phyloP scores from a whole-genome alignment of 2,888 invertebrate genomes.

The Gandaritis pyraliata region DNA sequence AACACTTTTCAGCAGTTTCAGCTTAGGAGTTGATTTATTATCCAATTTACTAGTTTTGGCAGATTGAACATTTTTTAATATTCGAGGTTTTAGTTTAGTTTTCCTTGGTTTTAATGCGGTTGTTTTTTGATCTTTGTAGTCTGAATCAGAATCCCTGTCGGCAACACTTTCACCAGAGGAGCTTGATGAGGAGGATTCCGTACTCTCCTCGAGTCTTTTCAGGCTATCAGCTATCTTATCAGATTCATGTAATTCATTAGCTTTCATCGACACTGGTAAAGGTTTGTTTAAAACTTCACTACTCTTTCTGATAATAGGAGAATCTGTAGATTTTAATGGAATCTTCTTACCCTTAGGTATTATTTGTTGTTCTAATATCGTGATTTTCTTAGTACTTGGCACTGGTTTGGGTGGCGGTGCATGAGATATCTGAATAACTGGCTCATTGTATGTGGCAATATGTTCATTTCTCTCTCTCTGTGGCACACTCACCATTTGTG shows the following conservation, averaged over 20 bases:
- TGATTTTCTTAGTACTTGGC: conserved; percentile 76
- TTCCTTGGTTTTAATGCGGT: conserved; percentile 62
- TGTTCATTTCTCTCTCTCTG: conserved; percentile 59
- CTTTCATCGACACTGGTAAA: conserved; percentile 61
- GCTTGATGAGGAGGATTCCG: conserved; percentile 77
- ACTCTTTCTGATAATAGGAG: conserved; percentile 69
- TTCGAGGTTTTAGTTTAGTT: conserved; percentile 70
- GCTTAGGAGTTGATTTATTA: conserved; percentile 61
- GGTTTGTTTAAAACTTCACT: conserved; percentile 72
- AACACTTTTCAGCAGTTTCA: conserved; percentile 63
- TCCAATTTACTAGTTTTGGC: conserved; percentile 62
- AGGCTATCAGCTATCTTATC: conserved; percentile 59
- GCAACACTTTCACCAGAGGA: conserved; percentile 83
- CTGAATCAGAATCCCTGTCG: conserved; percentile 86
- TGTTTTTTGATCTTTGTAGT: conserved; percentile 81
- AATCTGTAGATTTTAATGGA: conserved; percentile 64
- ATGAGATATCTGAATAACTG: conserved; percentile 75
- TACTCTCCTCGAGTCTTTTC: conserved; percentile 77
- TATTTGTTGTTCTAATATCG: conserved; percentile 77
- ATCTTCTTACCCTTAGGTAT: conserved; percentile 81
- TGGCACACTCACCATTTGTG: conserved; percentile 66
- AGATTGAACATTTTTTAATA: conserved; percentile 60
- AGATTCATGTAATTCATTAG: conserved; percentile 57
- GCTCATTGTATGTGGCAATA: conserved; percentile 68
- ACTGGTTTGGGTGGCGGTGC: conserved; percentile 75